Conservation (phyloP, 2,797 vertebrate species). For the Eospalax fontanierii region DNA sequence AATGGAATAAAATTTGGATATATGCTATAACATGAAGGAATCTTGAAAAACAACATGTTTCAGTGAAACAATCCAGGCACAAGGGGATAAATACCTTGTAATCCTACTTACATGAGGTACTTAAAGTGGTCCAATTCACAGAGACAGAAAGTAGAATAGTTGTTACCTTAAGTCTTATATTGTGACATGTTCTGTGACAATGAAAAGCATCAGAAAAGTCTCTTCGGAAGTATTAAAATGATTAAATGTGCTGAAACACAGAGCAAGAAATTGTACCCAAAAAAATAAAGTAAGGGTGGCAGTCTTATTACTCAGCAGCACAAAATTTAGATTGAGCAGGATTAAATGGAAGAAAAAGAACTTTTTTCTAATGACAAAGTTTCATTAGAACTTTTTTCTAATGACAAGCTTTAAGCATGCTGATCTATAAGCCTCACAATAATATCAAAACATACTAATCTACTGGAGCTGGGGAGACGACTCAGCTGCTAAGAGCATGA, state of each 20-base stretch:
- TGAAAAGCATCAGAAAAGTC: constrained; percentile 90
- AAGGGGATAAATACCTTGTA: not conserved
- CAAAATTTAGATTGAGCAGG: not conserved
- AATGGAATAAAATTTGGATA: not conserved
- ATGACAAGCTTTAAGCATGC: not conserved
- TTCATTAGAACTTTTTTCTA: not conserved
- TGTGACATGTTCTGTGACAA: constrained; percentile 86
- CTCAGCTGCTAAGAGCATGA: too few relatives aligned
- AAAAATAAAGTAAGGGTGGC: not conserved
- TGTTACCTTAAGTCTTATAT: not conserved
- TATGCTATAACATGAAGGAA: not conserved
- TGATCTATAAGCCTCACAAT: not conserved
- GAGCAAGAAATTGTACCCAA: not conserved
- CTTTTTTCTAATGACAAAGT: not conserved
- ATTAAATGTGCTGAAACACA: constrained; percentile 23
- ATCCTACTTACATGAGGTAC: not conserved
- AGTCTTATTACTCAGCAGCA: not conserved
- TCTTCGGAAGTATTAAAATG: constrained; percentile 82
- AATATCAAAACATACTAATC: not conserved
- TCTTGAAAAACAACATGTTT: not conserved
- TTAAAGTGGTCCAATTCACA: not conserved
- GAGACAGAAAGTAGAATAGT: not conserved
- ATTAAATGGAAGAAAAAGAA: constrained; percentile 40
- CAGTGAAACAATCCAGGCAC: not conserved
- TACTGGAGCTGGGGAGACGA: too few relatives aligned